phyloP scores from a whole-genome alignment of 2,113 vertebrate species.

The Seriola aureovittata region DNA sequence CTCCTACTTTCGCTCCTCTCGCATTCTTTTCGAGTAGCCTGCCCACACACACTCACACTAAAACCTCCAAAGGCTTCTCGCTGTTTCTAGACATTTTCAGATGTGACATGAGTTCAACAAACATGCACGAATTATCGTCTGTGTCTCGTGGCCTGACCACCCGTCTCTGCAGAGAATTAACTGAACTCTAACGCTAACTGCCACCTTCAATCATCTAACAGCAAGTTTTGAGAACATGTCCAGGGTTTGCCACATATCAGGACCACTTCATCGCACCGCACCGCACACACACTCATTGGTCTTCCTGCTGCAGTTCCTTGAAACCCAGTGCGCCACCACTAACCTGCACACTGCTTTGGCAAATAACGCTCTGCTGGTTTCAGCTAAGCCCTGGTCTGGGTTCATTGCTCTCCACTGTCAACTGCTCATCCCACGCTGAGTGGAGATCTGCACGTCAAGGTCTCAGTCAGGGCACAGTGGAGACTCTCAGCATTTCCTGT shows the following conservation, averaged over 20 bases:
- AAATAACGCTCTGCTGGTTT: not conserved
- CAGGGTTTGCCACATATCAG: not conserved
- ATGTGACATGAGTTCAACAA: conserved; percentile 12
- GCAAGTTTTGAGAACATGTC: conserved; percentile 12
- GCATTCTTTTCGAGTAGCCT: not conserved
- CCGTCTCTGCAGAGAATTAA: not conserved
- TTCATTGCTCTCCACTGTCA: conserved; percentile 35
- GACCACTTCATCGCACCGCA: not conserved
- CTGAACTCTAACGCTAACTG: not conserved
- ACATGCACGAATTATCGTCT: conserved; percentile 5
- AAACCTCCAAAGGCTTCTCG: not conserved
- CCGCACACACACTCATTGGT: conserved; percentile 6
- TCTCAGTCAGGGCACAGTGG: conserved; percentile 7
- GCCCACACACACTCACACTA: conserved; percentile 4
- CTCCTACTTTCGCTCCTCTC: not conserved
- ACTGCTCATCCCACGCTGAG: conserved; percentile 17
- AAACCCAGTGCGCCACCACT: not conserved
- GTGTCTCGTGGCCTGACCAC: conserved; percentile 6
- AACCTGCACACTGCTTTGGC: conserved; percentile 3
- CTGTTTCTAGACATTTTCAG: conserved; percentile 33
- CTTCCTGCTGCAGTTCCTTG: conserved; percentile 19
- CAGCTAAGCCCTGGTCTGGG: conserved; percentile 9
- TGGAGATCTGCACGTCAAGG: conserved; percentile 20
- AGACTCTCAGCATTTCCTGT: conserved; percentile 47
- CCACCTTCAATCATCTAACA: not conserved